These are phyloP conservation scores for Tiliacea aurago DNA, from an alignment of 2,888 invertebrate genomes.

Conservation along the genomic window DNA sequence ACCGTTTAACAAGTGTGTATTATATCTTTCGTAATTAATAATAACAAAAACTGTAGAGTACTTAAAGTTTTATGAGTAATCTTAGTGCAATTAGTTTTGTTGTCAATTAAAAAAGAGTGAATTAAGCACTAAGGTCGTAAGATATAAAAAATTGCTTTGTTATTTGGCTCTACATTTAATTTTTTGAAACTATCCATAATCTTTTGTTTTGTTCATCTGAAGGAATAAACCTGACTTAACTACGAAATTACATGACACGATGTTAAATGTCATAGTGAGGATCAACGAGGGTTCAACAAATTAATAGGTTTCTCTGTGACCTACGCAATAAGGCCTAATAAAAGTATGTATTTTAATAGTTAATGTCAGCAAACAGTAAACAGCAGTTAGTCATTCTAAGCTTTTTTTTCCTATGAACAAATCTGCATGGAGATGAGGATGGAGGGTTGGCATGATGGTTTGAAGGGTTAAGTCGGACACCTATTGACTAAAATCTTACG, in stretches of 20 bases:
- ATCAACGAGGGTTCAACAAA: not conserved
- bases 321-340: too few species aligned
- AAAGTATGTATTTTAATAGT: too few species aligned
- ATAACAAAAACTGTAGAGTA: slow-evolving; percentile 15
- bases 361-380: too few species aligned
- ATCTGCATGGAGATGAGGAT: too few species aligned
- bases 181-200: not conserved
- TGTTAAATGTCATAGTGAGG: not conserved
- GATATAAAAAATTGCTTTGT: not conserved
- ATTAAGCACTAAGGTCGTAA: slow-evolving; percentile 53
- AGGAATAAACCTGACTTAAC: not conserved
- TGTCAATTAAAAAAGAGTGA: slow-evolving; percentile 56
- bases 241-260: not conserved
- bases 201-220: not conserved
- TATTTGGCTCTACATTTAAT: not conserved
- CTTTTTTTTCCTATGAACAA: too few species aligned
- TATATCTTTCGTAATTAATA: slow-evolving; percentile 20
- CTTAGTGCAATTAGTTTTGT: slow-evolving; percentile 60
- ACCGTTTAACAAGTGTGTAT: slow-evolving; percentile 22
- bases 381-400: too few species aligned
- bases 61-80: slow-evolving; percentile 48
- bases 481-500: too few species aligned
- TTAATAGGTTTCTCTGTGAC: too few species aligned
- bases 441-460: too few species aligned
- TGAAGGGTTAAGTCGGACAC: too few species aligned